These are phyloP conservation scores for Takifugu ocellatus DNA, from an alignment of 2,797 vertebrate genomes.

Conservation along the genomic window DNA sequence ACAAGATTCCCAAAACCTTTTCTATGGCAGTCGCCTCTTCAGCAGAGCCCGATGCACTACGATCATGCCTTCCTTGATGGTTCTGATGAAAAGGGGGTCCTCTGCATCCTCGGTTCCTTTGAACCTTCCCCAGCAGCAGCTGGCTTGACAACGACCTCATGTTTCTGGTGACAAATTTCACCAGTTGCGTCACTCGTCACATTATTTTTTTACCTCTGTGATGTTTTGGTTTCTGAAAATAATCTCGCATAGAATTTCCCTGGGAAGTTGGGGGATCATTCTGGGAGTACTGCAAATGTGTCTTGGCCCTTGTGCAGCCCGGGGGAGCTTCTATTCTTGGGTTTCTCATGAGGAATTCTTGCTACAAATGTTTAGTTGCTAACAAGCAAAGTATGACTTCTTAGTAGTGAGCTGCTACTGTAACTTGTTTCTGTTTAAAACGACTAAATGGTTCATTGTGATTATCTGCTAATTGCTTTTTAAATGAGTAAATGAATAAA, in stretches of 20 bases:
- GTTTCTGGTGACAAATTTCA: conserved; percentile 59
- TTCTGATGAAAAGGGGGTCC: neutral
- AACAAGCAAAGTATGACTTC: conserved; percentile 14
- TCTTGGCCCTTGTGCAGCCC: conserved; percentile 46
- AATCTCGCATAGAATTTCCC: conserved; percentile 55
- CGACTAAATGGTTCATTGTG: no score
- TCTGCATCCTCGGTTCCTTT: neutral
- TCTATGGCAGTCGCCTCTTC: no score
- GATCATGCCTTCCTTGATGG: no score
- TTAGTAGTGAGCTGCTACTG: no score
- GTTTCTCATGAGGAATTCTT: conserved; percentile 67
- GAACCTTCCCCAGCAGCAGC: conserved; percentile 32
- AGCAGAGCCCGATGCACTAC: no score
- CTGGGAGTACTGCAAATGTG: conserved; percentile 57
- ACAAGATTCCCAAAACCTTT: no score
- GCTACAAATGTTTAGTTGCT: conserved; percentile 50
- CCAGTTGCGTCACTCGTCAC: conserved; percentile 53
- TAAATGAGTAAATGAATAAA: no score
- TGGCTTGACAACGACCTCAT: conserved; percentile 6
- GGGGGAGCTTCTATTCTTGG: conserved; percentile 64
- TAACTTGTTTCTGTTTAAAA: no score
- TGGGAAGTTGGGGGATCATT: conserved; percentile 50
- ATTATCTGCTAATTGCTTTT: no score
- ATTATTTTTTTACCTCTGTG: conserved; percentile 49
- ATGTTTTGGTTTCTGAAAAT: conserved; percentile 49